Evolutionary conservation across 2,797 vertebrate genomes (phyloP), one percentile per base, ranked within the genome.

Genomic region (Gallinago nigripennis): DNA sequence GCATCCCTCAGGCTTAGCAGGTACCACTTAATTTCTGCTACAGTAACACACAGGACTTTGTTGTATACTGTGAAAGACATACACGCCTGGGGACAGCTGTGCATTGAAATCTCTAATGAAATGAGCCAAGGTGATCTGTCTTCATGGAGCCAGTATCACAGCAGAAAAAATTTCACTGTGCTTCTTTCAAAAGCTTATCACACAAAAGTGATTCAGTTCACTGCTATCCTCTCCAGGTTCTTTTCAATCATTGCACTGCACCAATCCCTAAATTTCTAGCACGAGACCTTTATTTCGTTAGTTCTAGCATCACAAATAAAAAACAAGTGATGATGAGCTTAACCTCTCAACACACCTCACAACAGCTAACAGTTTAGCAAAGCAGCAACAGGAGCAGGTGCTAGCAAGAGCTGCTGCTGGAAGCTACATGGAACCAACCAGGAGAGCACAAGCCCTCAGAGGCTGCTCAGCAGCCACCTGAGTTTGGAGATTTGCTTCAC

Each of bases 331-430:
- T 1, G 4, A 31, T 11, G 21, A 56, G 25, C 69, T 75, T 21
- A 48, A 61, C 23, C 18, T 82, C 56, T 58, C 33, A 50, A 27
- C 2, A 12, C 1, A 6, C 33, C 31, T 35, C 33, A 4, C 23
- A 69, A 65, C 23, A 88, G 46, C 56, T 73, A 71, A 56, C 12
- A 15, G 30, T 15, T 81, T 50, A 8, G 12, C 33, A 80, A 73
- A 70, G n/a, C 25, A 57, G 35, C 61, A 72, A 19, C 0, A 0
- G 1, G 4, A 73, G 27, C 1, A 2, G 20, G 6, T 27, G 27
- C 46, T 76, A 50, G n/a, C 31, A 61, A 33, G 46, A 45, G 16
- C 2, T 63, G 54, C 54, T 76, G 51, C 19, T 3, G 12, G 7
- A 73, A 87, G 11, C 20, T 7, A 19, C 8, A 3, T 3, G 54